Base-by-base conservation (phyloP, 1,140 invertebrate genomes). In the Melipona quadrifasciata region DNA sequence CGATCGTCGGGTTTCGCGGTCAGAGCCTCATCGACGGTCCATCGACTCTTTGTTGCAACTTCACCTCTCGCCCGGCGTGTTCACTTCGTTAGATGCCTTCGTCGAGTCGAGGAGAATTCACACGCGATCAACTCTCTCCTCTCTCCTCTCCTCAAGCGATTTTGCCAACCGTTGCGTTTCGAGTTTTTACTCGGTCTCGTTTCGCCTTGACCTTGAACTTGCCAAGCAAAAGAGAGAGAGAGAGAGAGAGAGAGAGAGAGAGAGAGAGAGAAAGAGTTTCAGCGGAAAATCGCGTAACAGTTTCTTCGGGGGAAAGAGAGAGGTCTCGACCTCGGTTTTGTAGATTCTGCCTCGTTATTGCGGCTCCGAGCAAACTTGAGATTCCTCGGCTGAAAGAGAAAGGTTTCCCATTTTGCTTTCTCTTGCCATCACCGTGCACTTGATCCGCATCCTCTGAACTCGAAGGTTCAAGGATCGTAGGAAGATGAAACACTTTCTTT, bases 11-110 rank as follows among this genome's bases (percentile, higher is more conserved):
- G 73, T 39, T 77, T 64, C 74, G 57, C 17, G 74, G 74, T 64
- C 74, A 47, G 58, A 1, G 24, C 34, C 14, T 0, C 39, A 47
- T 47, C 31, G 53, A 58, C 10, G 73, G 53, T 65, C 24, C 55
- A 39, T 58, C 74, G 34, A n/a, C 74, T 77, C 39, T 77, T 77
- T 64, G 58, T 77, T 27, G 74, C 55, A 64, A 77, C 58, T 77
- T 65, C 61, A 64, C 58, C 58, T 64, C 16, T 16, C 16, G 17
- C 16, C 14, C 10, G 17, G 39, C 34, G 16, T 24, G 58, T 64
- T 61, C 27, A 27, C 74, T 77, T 47, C 58, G 12, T 64, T 51
- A 64, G 47, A 27, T 27, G 17, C 1, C 17, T 47, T 8, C 39
- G 39, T 8, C 11, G 11, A 19, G 51, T 74, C 27, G 27, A 5